Base-by-base conservation (phyloP, 2,888 invertebrate species). In the Periphyllus acericola region DNA sequence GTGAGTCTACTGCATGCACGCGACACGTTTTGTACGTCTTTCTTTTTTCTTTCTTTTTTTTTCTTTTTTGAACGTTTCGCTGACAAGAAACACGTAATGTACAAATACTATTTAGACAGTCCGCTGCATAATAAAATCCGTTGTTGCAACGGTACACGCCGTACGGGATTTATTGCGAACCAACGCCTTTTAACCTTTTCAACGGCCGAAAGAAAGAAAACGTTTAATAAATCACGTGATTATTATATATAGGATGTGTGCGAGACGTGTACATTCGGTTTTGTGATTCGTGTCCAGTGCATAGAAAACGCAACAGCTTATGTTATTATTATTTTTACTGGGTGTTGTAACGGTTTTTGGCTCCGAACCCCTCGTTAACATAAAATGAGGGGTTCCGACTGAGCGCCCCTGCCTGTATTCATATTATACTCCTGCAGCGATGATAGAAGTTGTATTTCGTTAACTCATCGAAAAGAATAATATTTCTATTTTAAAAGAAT, bases 321-420 rank as follows among this genome's bases (percentile, higher is more conserved):
- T 78, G 68, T 80, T 86, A 80, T 81, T 87, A 74, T 87, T 81
- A 87, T 87, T 86, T 87, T 81, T 87, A 87, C 87, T 60, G 81
- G 81, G 87, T 81, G 87, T 87, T 66, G 87, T 87, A 87, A 87
- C 87, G 87, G 87, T 87, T 87, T 87, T 87, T 75, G 74, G 81
- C 74, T 66, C 40, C 80, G 75, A 74, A 87, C 80, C 87, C 87
- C 87, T 81, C 87, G 80, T 80, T 80, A 80, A 87, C 80, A 75
- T 81, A 87, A 74, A 36, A 81, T 29, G 87, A 87, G 87, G 87
- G 87, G 87, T 87, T 80, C 87, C 87, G 46, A 81, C 80, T 32
- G 81, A 87, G 81, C 80, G 87, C 87, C 87, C 87, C 60, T 81
- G 74, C 75, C 9, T 32, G 80, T 17, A 71, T 71, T 60, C 55